Evolutionary conservation across 2,888 invertebrate genomes (phyloP), one percentile per base, ranked within the genome.

Genomic region (Blastobasis lacticolella): DNA sequence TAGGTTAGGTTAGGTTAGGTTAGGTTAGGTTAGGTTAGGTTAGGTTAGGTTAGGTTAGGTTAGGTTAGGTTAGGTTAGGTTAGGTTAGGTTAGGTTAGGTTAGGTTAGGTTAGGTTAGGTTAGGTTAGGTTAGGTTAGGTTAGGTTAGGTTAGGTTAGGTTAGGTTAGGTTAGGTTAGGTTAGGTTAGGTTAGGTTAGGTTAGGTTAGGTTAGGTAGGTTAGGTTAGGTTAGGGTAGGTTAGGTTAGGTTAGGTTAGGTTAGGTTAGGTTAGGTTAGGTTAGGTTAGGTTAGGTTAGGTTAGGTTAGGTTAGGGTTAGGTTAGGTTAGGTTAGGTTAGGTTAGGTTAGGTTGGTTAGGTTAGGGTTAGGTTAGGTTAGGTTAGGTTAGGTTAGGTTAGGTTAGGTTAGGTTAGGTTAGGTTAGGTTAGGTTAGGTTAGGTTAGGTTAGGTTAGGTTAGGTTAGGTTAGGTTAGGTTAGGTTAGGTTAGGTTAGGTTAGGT

Each of bases 1-100:
- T 53, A 53, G 53, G 51, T 55, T 53, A 53, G 56, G 54, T 54
- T 50, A 51, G 52, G 53, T 49, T 51, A 45, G 56, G n/a, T n/a
- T n/a, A n/a, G n/a, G n/a, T n/a, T n/a, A n/a, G n/a, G n/a, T n/a
- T n/a, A n/a, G n/a, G n/a, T n/a, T n/a, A n/a, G n/a, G n/a, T n/a
- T n/a, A n/a, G n/a, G n/a, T n/a, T n/a, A n/a, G n/a, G n/a, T n/a
- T n/a, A n/a, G n/a, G n/a, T n/a, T n/a, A n/a, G n/a, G n/a, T n/a
- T n/a, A n/a, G n/a, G n/a, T n/a, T n/a, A n/a, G n/a, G n/a, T n/a
- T n/a, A n/a, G n/a, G n/a, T n/a, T n/a, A n/a, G n/a, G n/a, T n/a
- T n/a, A n/a, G n/a, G n/a, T n/a, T n/a, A n/a, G n/a, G n/a, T n/a
- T n/a, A n/a, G n/a, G n/a, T n/a, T n/a, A n/a, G n/a, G n/a, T n/a